Conservation (phyloP, 2,113 vertebrate species). For the Gorsachius goisagi region DNA sequence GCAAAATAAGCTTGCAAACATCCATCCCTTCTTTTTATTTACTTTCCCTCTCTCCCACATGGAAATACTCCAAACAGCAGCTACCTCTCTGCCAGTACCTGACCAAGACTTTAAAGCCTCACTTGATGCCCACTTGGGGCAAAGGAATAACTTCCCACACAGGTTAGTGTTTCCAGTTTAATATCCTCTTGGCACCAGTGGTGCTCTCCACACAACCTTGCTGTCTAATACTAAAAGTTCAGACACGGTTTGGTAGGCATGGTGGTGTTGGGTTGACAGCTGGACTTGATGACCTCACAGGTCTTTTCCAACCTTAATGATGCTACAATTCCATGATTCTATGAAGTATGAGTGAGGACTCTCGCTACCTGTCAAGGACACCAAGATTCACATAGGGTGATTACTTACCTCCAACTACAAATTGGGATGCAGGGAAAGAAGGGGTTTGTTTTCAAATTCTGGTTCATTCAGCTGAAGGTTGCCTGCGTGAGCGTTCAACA, state of each 20-base stretch:
- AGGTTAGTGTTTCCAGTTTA: not conserved
- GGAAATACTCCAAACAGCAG: conserved; percentile 1
- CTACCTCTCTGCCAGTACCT: not conserved
- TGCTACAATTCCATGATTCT: too few relatives aligned
- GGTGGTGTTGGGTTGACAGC: too few relatives aligned
- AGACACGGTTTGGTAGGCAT: too few relatives aligned
- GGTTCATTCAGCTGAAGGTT: conserved; percentile 39
- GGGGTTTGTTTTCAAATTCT: not conserved
- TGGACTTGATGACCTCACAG: too few relatives aligned
- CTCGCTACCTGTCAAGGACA: not conserved
- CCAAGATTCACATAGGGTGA: not conserved
- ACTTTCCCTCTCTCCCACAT: not conserved
- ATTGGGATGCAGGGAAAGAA: not conserved
- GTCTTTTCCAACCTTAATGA: too few relatives aligned
- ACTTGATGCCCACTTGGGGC: not conserved
- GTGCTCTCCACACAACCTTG: not conserved
- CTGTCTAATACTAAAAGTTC: not conserved
- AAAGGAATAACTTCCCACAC: not conserved
- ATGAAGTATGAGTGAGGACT: not conserved
- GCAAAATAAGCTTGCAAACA: conserved; percentile 40
- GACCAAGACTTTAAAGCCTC: not conserved
- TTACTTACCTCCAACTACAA: conserved; percentile 32
- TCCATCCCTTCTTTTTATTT: conserved; percentile 13
- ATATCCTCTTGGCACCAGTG: not conserved
- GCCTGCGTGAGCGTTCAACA: not conserved